These are phyloP conservation scores for Polydesmus complanatus DNA, from an alignment of 2,888 invertebrate species.

Conservation along the genomic window DNA sequence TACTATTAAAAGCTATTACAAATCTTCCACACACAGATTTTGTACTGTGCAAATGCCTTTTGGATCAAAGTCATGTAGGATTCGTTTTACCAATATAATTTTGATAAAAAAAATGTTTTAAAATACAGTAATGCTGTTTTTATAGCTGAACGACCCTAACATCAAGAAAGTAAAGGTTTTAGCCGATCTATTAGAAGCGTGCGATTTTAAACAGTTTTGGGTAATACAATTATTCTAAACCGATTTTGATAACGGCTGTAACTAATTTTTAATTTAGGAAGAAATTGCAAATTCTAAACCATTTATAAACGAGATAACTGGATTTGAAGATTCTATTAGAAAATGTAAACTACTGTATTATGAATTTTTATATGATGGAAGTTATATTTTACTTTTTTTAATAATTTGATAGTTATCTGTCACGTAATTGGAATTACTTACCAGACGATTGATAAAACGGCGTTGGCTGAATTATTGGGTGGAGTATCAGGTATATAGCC, in stretches of 20 bases:
- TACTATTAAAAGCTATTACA: conserved; percentile 86
- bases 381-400: background rate
- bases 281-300: conserved; percentile 34
- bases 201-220: conserved; percentile 88
- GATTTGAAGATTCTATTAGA: conserved; percentile 87
- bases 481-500: conserved; percentile 59
- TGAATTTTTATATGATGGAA: no score
- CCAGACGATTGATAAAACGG: conserved; percentile 74
- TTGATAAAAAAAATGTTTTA: conserved; percentile 5
- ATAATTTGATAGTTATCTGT: conserved; percentile 78
- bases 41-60: conserved; percentile 89
- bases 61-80: conserved; percentile 58
- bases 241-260: background rate
- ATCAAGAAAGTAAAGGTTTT: conserved; percentile 75
- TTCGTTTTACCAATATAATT: background rate
- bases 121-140: conserved; percentile 24
- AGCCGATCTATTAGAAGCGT: conserved; percentile 81
- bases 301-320: conserved; percentile 60
- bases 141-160: conserved; percentile 65
- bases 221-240: no score
- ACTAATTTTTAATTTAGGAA: conserved; percentile 27
- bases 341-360: conserved; percentile 57
- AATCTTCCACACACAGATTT: conserved; percentile 97
- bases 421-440: conserved; percentile 95
- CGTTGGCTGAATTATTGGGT: conserved; percentile 71